Evolutionary conservation across 2,888 invertebrate species (phyloP).

Genomic region (Tuberolachnus salignus): DNA sequence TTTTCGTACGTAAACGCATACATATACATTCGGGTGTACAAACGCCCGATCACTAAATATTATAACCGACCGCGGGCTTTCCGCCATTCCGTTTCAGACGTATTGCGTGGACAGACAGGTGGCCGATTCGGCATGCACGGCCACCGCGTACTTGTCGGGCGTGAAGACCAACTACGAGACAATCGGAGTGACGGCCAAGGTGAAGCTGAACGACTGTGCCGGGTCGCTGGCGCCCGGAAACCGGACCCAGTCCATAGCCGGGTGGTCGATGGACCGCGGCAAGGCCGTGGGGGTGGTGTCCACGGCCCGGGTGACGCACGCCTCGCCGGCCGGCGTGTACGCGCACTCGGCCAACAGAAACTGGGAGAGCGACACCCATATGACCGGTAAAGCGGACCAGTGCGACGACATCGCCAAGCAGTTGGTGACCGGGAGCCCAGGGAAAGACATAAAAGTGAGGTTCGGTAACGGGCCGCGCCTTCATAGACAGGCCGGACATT

Average conservation of each 20-base stretch:
- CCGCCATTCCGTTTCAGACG: conserved; percentile 58
- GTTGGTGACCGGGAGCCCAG: conserved; percentile 71
- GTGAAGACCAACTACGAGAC: conserved; percentile 74
- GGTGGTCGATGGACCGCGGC: conserved; percentile 75
- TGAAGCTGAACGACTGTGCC: conserved; percentile 62
- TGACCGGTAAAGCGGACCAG: conserved; percentile 62
- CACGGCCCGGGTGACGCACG: conserved; percentile 81
- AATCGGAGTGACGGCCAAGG: conserved; percentile 68
- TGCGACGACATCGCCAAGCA: conserved; percentile 79
- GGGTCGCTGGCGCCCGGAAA: conserved; percentile 35
- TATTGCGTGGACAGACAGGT: conserved; percentile 68
- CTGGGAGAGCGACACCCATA: conserved; percentile 74
- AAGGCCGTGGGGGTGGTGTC: conserved; percentile 86
- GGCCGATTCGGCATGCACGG: conserved; percentile 76
- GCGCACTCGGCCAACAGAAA: conserved; percentile 75
- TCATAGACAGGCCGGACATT: too few relatives aligned
- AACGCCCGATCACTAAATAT: too few relatives aligned
- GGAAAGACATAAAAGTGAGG: conserved; percentile 71
- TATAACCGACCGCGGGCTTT: too few relatives aligned
- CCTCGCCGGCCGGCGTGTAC: conserved; percentile 76
- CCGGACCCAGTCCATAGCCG: conserved; percentile 69
- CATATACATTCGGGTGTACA: too few relatives aligned
- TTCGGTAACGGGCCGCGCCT: too few relatives aligned
- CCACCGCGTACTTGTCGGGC: conserved; percentile 74
- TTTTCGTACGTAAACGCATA: too few relatives aligned